Evolutionary conservation across 1,140 invertebrate genomes (phyloP).

Genomic region (Zophobas atratus): DNA sequence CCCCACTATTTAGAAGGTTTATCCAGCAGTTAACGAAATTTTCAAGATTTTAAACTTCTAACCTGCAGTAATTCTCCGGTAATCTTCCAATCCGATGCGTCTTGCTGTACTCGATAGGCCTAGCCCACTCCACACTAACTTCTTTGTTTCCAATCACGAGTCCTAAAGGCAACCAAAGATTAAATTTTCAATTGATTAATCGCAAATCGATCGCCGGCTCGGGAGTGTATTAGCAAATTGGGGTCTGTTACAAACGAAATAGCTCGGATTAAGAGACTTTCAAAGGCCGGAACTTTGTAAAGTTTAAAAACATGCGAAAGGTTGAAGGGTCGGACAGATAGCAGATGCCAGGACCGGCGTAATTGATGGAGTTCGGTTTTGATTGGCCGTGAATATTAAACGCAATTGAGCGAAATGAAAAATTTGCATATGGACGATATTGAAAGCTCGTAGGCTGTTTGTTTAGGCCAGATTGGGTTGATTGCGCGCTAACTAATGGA

Average conservation of each 20-base stretch:
- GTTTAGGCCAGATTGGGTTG: no score
- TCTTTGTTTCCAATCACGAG: conserved; percentile 25
- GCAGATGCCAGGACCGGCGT: no score
- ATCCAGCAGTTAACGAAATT: no score
- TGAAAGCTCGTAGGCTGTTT: no score
- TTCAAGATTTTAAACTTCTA: neutral
- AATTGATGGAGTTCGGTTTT: no score
- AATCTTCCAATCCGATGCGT: conserved; percentile 14
- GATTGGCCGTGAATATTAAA: no score
- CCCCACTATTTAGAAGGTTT: no score
- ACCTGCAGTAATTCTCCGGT: conserved; percentile 57
- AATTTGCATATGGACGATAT: no score
- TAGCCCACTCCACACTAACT: conserved; percentile 59
- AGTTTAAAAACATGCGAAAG: neutral
- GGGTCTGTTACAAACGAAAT: neutral
- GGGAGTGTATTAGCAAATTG: neutral
- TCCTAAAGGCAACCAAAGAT: neutral
- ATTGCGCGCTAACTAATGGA: conserved; percentile 10
- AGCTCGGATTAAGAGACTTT: conserved; percentile 11
- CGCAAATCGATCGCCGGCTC: neutral
- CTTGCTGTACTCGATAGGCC: conserved; percentile 58
- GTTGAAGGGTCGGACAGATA: neutral
- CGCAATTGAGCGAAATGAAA: no score
- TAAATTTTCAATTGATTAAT: no score
- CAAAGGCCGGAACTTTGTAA: neutral